Evolutionary conservation across 2,797 vertebrate genomes (phyloP).

Genomic region (Spheniscus humboldti): DNA sequence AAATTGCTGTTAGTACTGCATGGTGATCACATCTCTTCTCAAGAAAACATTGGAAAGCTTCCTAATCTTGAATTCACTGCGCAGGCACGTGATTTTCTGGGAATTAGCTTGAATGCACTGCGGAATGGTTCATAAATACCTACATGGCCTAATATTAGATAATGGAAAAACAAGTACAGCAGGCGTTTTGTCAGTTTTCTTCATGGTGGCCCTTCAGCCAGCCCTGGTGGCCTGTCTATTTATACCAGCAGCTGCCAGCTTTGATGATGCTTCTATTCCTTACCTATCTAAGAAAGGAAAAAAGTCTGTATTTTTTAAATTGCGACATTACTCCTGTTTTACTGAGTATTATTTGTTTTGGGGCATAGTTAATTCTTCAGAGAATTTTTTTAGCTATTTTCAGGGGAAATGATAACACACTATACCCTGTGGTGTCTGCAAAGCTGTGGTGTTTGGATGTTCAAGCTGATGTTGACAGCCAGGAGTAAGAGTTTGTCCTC

Average conservation of each 20-base stretch:
- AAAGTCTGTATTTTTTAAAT: not conserved
- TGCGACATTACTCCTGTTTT: not conserved
- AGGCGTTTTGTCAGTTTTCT: not conserved
- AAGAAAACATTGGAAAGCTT: not conserved
- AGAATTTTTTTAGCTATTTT: not conserved
- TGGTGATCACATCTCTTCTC: not conserved
- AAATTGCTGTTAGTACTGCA: not conserved
- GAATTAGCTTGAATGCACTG: not conserved
- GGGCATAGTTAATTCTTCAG: not conserved
- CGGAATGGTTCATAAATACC: not conserved
- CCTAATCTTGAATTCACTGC: not conserved
- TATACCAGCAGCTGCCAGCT: not conserved
- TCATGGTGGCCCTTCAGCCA: not conserved
- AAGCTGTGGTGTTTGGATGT: not conserved
- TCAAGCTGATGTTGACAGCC: not conserved
- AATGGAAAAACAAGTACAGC: not conserved
- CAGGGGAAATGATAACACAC: not conserved
- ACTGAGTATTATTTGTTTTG: not conserved
- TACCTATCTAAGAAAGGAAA: not conserved
- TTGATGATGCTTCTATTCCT: not conserved
- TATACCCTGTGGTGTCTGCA: not conserved
- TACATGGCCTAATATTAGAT: not conserved
- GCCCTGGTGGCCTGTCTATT: not conserved
- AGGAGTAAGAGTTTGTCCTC: not conserved
- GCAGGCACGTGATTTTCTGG: not conserved